phyloP scores from a whole-genome alignment of 2,797 vertebrate species.

The Anguilla marmorata region DNA sequence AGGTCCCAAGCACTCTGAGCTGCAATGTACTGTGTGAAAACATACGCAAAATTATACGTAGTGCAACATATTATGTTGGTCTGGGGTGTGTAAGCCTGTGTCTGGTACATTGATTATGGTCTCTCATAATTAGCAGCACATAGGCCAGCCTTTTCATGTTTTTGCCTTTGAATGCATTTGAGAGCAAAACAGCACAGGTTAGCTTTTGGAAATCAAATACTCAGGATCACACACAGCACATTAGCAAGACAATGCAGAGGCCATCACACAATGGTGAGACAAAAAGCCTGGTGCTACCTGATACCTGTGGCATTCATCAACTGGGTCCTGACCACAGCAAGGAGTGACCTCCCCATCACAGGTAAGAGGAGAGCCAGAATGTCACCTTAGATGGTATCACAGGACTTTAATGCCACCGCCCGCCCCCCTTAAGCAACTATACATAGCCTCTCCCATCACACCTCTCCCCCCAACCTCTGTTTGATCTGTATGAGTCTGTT shows the following conservation, averaged over 20 bases:
- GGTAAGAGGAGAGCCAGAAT: not conserved
- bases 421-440: no score
- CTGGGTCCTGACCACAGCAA: conserved; percentile 45
- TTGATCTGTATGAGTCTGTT: not conserved
- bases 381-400: not conserved
- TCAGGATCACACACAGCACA: conserved; percentile 15
- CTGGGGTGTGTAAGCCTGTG: not conserved
- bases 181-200: not conserved
- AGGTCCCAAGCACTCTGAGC: no score
- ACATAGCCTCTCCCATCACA: no score
- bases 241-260: conserved; percentile 47
- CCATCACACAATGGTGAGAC: conserved; percentile 37
- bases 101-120: not conserved
- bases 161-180: not conserved
- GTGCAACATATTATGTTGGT: not conserved
- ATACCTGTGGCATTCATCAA: conserved; percentile 55
- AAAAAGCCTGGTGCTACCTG: conserved; percentile 54
- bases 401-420: not conserved
- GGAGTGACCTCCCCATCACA: conserved; percentile 14
- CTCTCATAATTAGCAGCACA: not conserved
- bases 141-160: not conserved
- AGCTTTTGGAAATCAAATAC: conserved; percentile 18
- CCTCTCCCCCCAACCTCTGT: not conserved
- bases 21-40: no score
- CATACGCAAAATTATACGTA: no score